These are phyloP conservation scores for Uropetala carovei DNA, from an alignment of 2,888 invertebrate species.

Conservation along the genomic window DNA sequence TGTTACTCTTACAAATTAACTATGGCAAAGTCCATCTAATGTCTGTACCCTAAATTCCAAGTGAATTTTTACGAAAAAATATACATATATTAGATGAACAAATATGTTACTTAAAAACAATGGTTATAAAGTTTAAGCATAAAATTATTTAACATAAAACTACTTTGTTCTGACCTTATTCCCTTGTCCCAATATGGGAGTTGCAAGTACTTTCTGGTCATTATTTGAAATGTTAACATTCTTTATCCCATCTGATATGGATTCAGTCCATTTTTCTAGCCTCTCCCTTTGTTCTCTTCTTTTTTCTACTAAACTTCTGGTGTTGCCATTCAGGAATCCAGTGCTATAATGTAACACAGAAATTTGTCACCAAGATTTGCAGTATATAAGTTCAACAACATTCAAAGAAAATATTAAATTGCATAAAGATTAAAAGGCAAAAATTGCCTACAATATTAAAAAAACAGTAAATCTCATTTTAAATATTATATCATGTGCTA, in stretches of 20 bases:
- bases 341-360: constrained; percentile 68
- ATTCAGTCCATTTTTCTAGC: constrained; percentile 74
- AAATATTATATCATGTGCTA: no score
- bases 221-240: constrained; percentile 65
- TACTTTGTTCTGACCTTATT: constrained; percentile 68
- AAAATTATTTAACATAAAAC: no score
- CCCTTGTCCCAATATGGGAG: constrained; percentile 73
- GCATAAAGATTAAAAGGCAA: no score
- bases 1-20: no score
- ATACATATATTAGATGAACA: not conserved
- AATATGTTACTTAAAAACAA: not conserved
- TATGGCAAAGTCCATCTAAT: no score
- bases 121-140: no score
- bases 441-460: no score
- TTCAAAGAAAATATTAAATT: not conserved
- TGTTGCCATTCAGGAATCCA: constrained; percentile 69
- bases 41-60: not conserved
- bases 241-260: constrained; percentile 50
- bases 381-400: not conserved
- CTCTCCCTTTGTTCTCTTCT: constrained; percentile 73
- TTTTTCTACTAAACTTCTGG: constrained; percentile 72
- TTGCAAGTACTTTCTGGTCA: constrained; percentile 70
- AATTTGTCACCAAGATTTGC: not conserved
- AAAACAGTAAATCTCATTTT: no score
- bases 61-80: not conserved